A percentile compares a stretch with the other conserved stretches of the same genome.
phyloP scores from a whole-genome alignment of 2,113 vertebrate species.

The Grus americana region DNA sequence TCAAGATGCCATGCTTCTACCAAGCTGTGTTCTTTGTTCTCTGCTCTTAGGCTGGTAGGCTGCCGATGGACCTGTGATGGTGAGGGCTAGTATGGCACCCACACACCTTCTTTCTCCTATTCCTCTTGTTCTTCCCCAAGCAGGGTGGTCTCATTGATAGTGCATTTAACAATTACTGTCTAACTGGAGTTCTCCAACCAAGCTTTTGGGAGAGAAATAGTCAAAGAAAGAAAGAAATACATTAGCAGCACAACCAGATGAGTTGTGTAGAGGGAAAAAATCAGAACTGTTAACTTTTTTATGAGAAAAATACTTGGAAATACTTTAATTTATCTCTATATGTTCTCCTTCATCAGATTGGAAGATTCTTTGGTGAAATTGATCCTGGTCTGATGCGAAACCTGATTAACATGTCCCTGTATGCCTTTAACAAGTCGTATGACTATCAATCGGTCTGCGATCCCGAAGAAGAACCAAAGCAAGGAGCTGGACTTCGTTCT shows the following conservation, averaged over 20 bases:
- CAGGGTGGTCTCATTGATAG: not conserved
- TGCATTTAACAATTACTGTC: not conserved
- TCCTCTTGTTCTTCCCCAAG: not conserved
- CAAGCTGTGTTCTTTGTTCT: not conserved
- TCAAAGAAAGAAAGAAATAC: not conserved
- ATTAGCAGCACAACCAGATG: not conserved
- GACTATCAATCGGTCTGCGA: conserved; percentile 97
- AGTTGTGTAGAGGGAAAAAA: not conserved
- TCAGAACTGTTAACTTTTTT: not conserved
- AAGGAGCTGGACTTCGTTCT: conserved; percentile 89
- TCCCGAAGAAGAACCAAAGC: conserved; percentile 88
- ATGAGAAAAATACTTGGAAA: not conserved
- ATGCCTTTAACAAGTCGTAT: conserved; percentile 95
- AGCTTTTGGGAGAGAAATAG: not conserved
- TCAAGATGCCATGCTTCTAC: not conserved
- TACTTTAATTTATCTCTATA: not conserved
- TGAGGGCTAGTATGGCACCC: not conserved
- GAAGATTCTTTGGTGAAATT: conserved; percentile 96
- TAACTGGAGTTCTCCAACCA: not conserved
- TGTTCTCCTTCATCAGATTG: conserved; percentile 71
- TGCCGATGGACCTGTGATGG: not conserved
- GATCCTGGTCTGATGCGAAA: conserved; percentile 92
- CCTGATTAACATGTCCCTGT: conserved; percentile 90
- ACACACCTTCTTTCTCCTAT: not conserved
- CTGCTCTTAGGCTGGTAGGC: not conserved